Evolutionary conservation across 2,888 invertebrate genomes (phyloP).

Genomic region (Hylaea fasciaria): DNA sequence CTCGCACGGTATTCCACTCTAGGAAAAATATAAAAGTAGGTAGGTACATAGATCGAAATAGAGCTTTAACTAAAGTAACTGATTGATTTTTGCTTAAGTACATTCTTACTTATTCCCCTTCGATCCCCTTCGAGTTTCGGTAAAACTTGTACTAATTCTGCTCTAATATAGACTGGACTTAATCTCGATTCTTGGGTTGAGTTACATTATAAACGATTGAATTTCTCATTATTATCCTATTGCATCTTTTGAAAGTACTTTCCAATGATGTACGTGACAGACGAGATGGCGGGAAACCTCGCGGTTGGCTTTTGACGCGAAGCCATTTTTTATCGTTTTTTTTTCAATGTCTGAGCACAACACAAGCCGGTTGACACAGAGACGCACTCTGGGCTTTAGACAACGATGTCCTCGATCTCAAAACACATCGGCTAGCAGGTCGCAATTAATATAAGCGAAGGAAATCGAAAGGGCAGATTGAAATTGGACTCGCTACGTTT

Average conservation of each 20-base stretch:
- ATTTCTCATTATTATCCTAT: constrained; percentile 13
- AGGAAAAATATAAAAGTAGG: too few relatives aligned
- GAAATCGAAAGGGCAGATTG: constrained; percentile 23
- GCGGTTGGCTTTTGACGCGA: constrained; percentile 56
- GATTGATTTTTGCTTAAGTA: too few relatives aligned
- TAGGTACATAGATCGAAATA: too few relatives aligned
- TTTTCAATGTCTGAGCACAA: constrained; percentile 61
- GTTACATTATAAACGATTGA: neutral
- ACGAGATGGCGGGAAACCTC: constrained; percentile 68
- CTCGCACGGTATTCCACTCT: too few relatives aligned
- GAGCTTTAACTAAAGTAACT: too few relatives aligned
- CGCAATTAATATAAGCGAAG: constrained; percentile 2
- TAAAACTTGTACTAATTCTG: too few relatives aligned
- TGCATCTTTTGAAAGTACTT: constrained; percentile 17
- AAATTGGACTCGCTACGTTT: constrained; percentile 19
- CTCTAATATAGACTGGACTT: too few relatives aligned
- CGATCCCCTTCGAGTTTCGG: too few relatives aligned
- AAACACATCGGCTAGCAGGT: constrained; percentile 6
- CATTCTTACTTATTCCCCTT: too few relatives aligned
- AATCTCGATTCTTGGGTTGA: too few relatives aligned
- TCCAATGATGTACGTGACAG: too few relatives aligned
- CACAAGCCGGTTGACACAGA: constrained; percentile 64
- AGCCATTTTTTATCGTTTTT: constrained; percentile 66
- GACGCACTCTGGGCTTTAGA: constrained; percentile 54
- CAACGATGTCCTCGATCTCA: constrained; percentile 7